Base-by-base conservation (phyloP, 1,140 invertebrate genomes). In the Pseudomyrmex cubaensis region DNA sequence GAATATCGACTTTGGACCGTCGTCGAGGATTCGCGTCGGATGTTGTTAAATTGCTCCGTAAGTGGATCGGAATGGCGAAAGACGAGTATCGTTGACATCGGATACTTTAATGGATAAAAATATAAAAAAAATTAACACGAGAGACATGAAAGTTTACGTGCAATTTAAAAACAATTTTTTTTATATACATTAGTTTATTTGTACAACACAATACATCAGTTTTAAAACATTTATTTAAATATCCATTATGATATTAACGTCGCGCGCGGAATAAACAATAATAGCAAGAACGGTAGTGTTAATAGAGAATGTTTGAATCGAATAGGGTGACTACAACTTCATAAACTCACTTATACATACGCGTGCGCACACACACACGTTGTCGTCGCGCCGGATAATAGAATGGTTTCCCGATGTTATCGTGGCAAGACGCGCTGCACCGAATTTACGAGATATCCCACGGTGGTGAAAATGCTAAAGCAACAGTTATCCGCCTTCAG, bases 401-500 rank as follows among this genome's bases (percentile, higher is more conserved):
- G 82, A 85, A 88, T 72, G 82, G 82, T 61, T 82, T 88, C 61
- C 20, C 75, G 87, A 87, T 88, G 85, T 82, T 87, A 87, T 88
- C 87, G 74, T 54, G 82, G 52, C 63, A 74, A 64, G 86, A 54
- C 85, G 82, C 78, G 69, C 56, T 56, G 74, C 61, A 70, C 35
- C 74, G 75, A 87, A 88, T 88, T 88, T 87, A 88, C 76, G 87
- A 88, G 85, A 87, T 88, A 88, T 87, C 66, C 66, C 48, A 82
- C 76, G 82, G 74, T 87, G 87, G 75, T 84, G 86, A 87, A 88
- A 87, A 88, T 76, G 82, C 86, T 87, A 87, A 80, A 88, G 87
- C 87, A 88, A 88, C 86, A 88, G 87, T 88, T 88, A 88, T 84
- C 74, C 78, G 46, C 50, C 25, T 52, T n/a, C n/a, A 22, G 12